Evolutionary conservation across 2,888 invertebrate species (phyloP).

Genomic region (Ommatoiulus sabulosus): DNA sequence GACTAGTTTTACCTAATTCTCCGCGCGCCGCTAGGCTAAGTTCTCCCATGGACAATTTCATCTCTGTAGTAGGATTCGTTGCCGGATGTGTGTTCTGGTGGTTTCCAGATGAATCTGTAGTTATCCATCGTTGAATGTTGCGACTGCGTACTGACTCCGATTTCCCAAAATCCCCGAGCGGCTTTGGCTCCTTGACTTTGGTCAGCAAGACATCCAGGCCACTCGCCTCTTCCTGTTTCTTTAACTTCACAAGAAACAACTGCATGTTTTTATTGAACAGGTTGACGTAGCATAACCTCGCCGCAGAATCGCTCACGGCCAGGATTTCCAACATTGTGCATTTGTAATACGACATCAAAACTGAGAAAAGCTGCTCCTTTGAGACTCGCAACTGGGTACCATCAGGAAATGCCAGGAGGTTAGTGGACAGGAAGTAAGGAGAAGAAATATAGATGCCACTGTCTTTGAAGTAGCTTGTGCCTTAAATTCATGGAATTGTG

Average conservation of each 20-base stretch:
- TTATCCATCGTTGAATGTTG: neutral
- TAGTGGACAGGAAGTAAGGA: neutral
- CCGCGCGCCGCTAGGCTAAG: too few species aligned
- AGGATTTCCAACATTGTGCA: neutral
- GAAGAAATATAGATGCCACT: neutral
- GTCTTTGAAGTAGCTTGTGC: neutral
- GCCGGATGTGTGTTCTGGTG: neutral
- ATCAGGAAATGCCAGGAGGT: neutral
- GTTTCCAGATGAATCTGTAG: neutral
- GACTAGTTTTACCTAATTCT: too few species aligned
- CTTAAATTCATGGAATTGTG: neutral
- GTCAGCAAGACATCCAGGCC: neutral
- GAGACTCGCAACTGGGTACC: neutral
- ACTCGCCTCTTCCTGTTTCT: neutral
- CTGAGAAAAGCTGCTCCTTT: neutral
- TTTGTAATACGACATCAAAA: neutral
- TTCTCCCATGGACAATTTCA: neutral
- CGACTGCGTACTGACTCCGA: neutral
- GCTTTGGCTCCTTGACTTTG: neutral
- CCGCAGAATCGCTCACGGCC: neutral
- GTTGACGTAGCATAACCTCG: neutral
- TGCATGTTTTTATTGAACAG: neutral
- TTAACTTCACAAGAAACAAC: neutral
- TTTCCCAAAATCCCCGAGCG: neutral
- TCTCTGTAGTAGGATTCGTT: neutral